Conservation (phyloP, 2,797 vertebrate species). For the Hipposideros larvatus region DNA sequence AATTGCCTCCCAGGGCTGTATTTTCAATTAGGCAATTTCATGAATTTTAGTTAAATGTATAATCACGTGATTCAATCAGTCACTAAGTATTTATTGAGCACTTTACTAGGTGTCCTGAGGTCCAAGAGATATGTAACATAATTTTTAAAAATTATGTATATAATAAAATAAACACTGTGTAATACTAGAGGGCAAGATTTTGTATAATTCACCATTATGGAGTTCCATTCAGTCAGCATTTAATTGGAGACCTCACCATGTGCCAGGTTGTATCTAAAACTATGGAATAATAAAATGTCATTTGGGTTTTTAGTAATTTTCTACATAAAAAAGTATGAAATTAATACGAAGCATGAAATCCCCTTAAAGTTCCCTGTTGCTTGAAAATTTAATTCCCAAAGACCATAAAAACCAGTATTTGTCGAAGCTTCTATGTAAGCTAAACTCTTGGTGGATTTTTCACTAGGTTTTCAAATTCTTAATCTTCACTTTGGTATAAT, state of each 20-base stretch:
- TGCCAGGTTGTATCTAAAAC: neutral
- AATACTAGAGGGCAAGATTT: neutral
- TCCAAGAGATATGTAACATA: neutral
- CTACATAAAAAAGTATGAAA: constrained; percentile 32
- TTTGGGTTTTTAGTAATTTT: constrained; percentile 23
- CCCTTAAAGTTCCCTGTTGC: neutral
- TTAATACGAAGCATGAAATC: constrained; percentile 2
- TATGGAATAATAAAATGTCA: neutral
- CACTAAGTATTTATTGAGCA: neutral
- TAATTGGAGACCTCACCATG: neutral
- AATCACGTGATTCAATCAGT: neutral
- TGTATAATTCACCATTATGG: neutral
- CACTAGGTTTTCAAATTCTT: neutral
- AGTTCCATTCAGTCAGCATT: neutral
- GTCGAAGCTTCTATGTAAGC: neutral
- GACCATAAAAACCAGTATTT: neutral
- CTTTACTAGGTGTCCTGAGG: neutral
- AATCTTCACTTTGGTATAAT: constrained; percentile 38
- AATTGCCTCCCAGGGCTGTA: neutral
- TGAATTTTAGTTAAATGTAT: constrained; percentile 1
- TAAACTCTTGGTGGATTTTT: neutral
- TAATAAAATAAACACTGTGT: neutral
- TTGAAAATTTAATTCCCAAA: neutral
- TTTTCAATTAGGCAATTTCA: constrained; percentile 48
- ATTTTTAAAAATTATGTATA: neutral